A percentile compares a stretch with the other conserved stretches of the same genome.
phyloP scores from a whole-genome alignment of 1,140 invertebrate species.

The Tetramorium simillimum region DNA sequence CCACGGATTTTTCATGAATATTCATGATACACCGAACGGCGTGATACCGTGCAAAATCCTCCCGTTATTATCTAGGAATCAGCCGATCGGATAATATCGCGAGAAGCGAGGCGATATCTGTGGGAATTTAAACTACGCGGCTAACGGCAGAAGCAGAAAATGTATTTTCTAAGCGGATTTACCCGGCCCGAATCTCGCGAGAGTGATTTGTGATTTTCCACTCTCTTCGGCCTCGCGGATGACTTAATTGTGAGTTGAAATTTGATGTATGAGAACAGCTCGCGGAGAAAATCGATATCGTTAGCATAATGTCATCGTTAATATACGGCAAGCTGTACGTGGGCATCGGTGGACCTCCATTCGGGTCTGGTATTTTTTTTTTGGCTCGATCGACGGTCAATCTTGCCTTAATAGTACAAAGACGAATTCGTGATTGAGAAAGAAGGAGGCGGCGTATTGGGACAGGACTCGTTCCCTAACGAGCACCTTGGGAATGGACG shows the following conservation, averaged over 20 bases:
- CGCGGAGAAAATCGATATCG: slow-evolving; percentile 2
- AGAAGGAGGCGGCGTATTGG: slow-evolving; percentile 76
- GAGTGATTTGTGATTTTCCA: background rate
- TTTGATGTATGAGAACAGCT: background rate
- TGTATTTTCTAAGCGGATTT: slow-evolving; percentile 41
- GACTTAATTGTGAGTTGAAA: background rate
- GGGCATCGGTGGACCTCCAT: background rate
- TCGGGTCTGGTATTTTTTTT: background rate
- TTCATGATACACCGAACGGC: slow-evolving; percentile 61
- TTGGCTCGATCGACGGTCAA: background rate
- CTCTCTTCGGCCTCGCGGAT: background rate
- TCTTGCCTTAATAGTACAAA: slow-evolving; percentile 18
- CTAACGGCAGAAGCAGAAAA: slow-evolving; percentile 34
- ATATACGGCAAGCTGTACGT: background rate
- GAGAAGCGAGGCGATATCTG: slow-evolving; percentile 28
- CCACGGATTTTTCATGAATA: slow-evolving; percentile 74
- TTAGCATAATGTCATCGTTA: slow-evolving; percentile 41
- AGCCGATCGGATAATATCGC: slow-evolving; percentile 53
- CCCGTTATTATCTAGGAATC: slow-evolving; percentile 63
- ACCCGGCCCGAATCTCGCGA: background rate
- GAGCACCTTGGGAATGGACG: slow-evolving; percentile 54
- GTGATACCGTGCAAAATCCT: slow-evolving; percentile 31
- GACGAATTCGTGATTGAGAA: background rate
- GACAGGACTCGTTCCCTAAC: slow-evolving; percentile 65
- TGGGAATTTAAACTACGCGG: slow-evolving; percentile 51